Base-by-base conservation (phyloP, 2,797 vertebrate species). In the Crocodylus rhombifer region DNA sequence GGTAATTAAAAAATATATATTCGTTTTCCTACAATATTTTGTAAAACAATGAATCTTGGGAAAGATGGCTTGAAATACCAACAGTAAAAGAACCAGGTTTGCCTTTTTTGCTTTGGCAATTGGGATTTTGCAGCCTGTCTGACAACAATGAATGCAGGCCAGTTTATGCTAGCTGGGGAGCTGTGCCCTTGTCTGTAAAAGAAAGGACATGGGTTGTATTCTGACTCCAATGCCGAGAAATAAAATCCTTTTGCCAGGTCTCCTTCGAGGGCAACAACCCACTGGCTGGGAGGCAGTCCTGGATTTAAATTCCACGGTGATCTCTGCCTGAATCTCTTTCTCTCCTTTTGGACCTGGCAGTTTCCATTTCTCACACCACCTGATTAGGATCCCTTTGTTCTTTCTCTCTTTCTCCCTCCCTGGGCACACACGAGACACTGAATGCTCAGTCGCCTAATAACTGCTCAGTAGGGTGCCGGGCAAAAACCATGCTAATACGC, bases 301-400 rank as follows among this genome's bases (percentile, higher is more conserved):
- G 67, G 33, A 20, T 71, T 69, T 69, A 12, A 69, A 69, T 69
- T 69, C 21, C 13, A 25, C 25, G 21, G 33, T 23, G 33, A 25
- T 14, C 21, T 23, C 15, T 18, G 13, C 33, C 21, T 71, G 21
- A 36, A 71, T 14, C 65, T 69, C 30, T 69, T 2, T 55, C 0
- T 0, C 3, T 15, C 2, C 57, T 63, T 21, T 51, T 17, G 14
- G 6, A 26, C 71, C 60, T 20, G 51, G 28, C 17, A 0, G 5
- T 6, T n/a, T 62, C 17, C 42, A 1, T 80, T 81, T 13, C 61
- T 51, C 60, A 18, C 25, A 5, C 2, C 10, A 60, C 4, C 56
- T 12, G 7, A 6, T 2, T 58, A 6, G 42, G 73, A 17, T 14
- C 25, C 16, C 1, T 23, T 71, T 9, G 3, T 3, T 67, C 33